phyloP scores from a whole-genome alignment of 2,797 vertebrate species.

The Falco novaeseelandiae region DNA sequence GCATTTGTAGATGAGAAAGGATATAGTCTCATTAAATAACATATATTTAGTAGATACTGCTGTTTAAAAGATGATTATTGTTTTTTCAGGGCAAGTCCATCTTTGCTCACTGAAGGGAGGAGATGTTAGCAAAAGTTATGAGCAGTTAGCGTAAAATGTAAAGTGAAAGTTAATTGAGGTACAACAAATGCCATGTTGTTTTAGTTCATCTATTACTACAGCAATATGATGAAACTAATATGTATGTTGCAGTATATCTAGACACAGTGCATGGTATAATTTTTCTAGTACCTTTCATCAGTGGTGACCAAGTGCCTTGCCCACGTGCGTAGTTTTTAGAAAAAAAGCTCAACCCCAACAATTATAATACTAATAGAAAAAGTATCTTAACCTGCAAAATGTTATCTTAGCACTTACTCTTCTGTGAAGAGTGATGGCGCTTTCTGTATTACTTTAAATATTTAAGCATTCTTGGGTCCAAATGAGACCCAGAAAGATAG shows the following conservation, averaged over 20 bases:
- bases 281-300: slow-evolving; percentile 55
- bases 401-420: neutral
- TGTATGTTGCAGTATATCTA: slow-evolving; percentile 78
- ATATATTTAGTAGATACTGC: slow-evolving; percentile 76
- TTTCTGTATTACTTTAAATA: neutral
- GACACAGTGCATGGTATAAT: slow-evolving; percentile 25
- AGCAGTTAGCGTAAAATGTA: slow-evolving; percentile 74
- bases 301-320: neutral
- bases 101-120: slow-evolving; percentile 88
- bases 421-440: neutral
- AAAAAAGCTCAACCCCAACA: neutral
- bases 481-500: neutral
- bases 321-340: neutral
- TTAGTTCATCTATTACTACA: slow-evolving; percentile 87
- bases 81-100: slow-evolving; percentile 87
- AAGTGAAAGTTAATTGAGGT: slow-evolving; percentile 81
- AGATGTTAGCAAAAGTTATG: slow-evolving; percentile 91
- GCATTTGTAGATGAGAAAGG: slow-evolving; percentile 71
- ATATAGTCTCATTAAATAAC: slow-evolving; percentile 79
- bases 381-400: neutral
- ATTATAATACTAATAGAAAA: neutral
- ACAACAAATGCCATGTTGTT: slow-evolving; percentile 88
- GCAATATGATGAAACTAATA: slow-evolving; percentile 85
- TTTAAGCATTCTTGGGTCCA: neutral
- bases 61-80: slow-evolving; percentile 80